Conservation (phyloP, 2,113 vertebrate genomes). For the Brachyistius frenatus region DNA sequence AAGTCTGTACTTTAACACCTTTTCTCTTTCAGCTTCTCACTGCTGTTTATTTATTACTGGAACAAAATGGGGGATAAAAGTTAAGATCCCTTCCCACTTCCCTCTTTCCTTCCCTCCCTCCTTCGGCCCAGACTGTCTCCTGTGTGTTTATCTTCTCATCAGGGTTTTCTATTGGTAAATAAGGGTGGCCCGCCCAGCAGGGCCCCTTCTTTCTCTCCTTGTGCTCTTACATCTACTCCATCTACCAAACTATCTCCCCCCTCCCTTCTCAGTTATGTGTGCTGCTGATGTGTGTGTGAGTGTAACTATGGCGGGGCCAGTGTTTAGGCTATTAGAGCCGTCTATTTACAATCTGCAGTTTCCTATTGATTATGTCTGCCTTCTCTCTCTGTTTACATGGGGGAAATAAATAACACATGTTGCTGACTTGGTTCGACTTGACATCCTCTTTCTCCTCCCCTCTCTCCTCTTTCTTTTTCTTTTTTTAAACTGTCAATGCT, state of each 20-base stretch:
- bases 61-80: slow-evolving; percentile 70
- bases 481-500: slow-evolving; percentile 31
- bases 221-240: slow-evolving; percentile 35
- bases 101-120: slow-evolving; percentile 18
- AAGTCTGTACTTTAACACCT: slow-evolving; percentile 36
- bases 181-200: slow-evolving; percentile 74
- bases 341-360: slow-evolving; percentile 95
- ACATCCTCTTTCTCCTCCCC: slow-evolving; percentile 59
- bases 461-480: slow-evolving; percentile 4
- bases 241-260: slow-evolving; percentile 12
- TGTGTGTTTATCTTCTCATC: slow-evolving; percentile 88
- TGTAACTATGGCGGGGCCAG: slow-evolving; percentile 89
- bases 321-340: slow-evolving; percentile 95
- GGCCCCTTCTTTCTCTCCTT: slow-evolving; percentile 45
- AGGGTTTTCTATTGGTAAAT: slow-evolving; percentile 87
- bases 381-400: slow-evolving; percentile 92
- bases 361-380: slow-evolving; percentile 98
- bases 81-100: background rate
- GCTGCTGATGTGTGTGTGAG: slow-evolving; percentile 80
- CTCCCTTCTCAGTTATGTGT: slow-evolving; percentile 66
- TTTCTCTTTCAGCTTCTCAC: slow-evolving; percentile 5
- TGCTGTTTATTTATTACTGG: slow-evolving; percentile 45
- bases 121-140: slow-evolving; percentile 79
- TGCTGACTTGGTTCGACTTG: slow-evolving; percentile 67
- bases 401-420: slow-evolving; percentile 99